Conservation (phyloP, 2,113 vertebrate genomes). For the Anhinga rufa region DNA sequence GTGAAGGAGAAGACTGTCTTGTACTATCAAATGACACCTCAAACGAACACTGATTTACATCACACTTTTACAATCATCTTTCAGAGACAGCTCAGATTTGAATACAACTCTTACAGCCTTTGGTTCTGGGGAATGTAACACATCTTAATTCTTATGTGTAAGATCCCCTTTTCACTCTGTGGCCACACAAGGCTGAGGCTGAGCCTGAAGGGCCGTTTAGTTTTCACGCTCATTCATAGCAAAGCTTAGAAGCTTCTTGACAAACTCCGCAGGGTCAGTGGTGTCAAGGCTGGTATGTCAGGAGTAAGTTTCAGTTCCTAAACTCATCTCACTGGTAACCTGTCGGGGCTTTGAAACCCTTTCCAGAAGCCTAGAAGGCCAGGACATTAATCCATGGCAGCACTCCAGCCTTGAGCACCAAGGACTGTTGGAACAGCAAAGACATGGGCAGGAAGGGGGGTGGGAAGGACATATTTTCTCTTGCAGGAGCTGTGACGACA, state of each 20-base stretch:
- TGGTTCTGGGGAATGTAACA: conserved; percentile 14
- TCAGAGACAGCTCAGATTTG: not conserved
- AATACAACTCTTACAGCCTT: not conserved
- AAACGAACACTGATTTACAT: not conserved
- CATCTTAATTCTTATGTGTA: conserved; percentile 15
- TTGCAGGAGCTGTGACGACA: conserved; percentile 9
- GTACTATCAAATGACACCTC: not conserved
- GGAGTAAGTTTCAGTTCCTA: conserved; percentile 44
- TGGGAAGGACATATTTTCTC: conserved; percentile 28
- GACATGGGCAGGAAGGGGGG: not conserved
- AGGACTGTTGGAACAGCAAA: not conserved
- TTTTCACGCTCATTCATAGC: conserved; percentile 10
- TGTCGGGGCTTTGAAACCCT: not conserved
- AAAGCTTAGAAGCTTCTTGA: conserved; percentile 37
- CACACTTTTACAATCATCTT: not conserved
- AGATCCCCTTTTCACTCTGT: conserved; percentile 3
- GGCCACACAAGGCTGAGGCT: not conserved
- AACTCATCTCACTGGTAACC: conserved; percentile 48
- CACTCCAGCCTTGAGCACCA: not conserved
- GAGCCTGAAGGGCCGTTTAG: not conserved
- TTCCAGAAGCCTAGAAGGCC: conserved; percentile 21
- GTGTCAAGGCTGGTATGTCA: conserved; percentile 16
- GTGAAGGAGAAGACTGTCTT: not conserved
- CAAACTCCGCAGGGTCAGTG: not conserved
- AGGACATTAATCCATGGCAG: conserved; percentile 30